phyloP scores from a whole-genome alignment of 2,113 vertebrate species.

The Phyllostomus hastatus region DNA sequence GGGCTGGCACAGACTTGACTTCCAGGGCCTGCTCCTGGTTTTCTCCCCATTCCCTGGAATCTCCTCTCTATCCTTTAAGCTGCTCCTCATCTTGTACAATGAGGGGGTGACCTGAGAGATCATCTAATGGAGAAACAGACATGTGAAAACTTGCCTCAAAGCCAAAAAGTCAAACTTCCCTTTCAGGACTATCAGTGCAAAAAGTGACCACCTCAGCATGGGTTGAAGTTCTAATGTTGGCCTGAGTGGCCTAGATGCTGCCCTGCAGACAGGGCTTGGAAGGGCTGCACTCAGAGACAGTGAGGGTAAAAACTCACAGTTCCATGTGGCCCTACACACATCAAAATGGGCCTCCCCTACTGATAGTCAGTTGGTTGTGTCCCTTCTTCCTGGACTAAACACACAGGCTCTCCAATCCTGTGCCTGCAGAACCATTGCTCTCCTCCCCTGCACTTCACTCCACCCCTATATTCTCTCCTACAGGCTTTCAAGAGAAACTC shows the following conservation, averaged over 20 bases:
- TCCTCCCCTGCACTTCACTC: neutral
- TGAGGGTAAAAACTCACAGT: neutral
- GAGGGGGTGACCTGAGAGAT: neutral
- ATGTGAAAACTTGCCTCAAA: neutral
- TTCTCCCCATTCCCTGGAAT: neutral
- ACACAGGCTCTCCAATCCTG: neutral
- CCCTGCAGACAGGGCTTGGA: neutral
- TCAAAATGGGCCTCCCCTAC: neutral
- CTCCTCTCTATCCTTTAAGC: neutral
- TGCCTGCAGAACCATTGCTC: neutral
- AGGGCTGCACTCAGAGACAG: neutral
- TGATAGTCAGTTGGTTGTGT: too few relatives aligned
- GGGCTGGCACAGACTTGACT: rapidly evolving
- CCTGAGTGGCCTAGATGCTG: neutral
- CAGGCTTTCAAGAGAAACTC: neutral
- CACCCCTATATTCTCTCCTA: neutral
- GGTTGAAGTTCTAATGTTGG: neutral
- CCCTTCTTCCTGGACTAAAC: neutral
- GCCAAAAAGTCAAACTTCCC: neutral
- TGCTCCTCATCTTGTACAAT: neutral
- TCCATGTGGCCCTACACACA: neutral
- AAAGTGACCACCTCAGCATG: too few relatives aligned
- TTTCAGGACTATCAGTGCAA: neutral
- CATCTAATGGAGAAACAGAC: neutral
- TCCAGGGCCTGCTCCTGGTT: neutral